Evolutionary conservation across 2,888 invertebrate species (phyloP).

Genomic region (Mechanitis mazaeus): DNA sequence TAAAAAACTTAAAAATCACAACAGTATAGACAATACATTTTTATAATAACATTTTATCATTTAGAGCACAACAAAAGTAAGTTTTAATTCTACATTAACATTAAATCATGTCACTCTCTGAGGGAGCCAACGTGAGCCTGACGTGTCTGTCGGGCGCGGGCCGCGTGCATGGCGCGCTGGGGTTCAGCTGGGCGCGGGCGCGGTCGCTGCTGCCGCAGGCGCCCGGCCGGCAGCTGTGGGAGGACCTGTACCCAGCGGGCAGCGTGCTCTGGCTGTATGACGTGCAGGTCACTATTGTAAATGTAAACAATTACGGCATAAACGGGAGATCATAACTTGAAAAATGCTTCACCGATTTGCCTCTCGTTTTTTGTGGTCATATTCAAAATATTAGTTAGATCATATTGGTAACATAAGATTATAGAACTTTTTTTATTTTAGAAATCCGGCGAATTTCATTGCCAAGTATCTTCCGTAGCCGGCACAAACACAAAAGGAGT

Average conservation of each 20-base stretch:
- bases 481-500: slow-evolving; percentile 71
- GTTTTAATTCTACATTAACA: slow-evolving; percentile 14
- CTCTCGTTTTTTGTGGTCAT: too few relatives aligned
- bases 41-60: too few relatives aligned
- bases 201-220: slow-evolving; percentile 83
- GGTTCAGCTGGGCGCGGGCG: slow-evolving; percentile 91
- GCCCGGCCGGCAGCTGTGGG: slow-evolving; percentile 87
- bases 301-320: not conserved
- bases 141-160: slow-evolving; percentile 83
- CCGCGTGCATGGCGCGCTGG: slow-evolving; percentile 79
- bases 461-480: slow-evolving; percentile 79
- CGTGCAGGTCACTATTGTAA: slow-evolving; percentile 77
- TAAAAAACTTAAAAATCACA: too few relatives aligned
- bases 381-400: not conserved
- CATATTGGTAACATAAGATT: not conserved
- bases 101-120: slow-evolving; percentile 10
- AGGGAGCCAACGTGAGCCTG: slow-evolving; percentile 83
- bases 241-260: slow-evolving; percentile 89
- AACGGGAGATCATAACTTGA: not conserved
- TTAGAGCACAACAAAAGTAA: too few relatives aligned
- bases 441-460: slow-evolving; percentile 87
- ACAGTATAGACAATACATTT: too few relatives aligned
- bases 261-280: slow-evolving; percentile 87
- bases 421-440: slow-evolving; percentile 40
- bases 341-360: too few relatives aligned